A percentile compares a stretch with the other conserved stretches of the same genome.
Conservation (phyloP, 1,140 invertebrate species). For the Paralvinella palmiformis region DNA sequence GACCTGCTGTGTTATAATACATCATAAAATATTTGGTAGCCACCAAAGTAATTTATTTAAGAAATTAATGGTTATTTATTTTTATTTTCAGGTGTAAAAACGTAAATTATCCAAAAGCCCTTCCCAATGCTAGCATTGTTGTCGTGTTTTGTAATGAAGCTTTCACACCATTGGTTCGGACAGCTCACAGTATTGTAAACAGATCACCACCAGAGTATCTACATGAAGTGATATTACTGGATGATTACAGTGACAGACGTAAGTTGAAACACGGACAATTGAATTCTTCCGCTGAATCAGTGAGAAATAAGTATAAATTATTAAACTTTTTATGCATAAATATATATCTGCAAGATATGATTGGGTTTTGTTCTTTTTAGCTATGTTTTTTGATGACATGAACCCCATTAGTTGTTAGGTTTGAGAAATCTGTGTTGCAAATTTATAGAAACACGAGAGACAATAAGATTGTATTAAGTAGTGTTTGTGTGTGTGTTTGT, state of each 20-base stretch:
- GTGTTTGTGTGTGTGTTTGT: too few relatives aligned
- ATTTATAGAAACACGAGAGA: too few relatives aligned
- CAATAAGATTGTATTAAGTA: too few relatives aligned
- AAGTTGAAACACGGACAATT: neutral
- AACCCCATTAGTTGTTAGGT: too few relatives aligned
- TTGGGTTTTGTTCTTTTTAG: too few relatives aligned
- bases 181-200: conserved; percentile 81
- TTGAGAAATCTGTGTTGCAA: too few relatives aligned
- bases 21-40: neutral
- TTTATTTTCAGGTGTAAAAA: conserved; percentile 8
- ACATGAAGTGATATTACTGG: conserved; percentile 80
- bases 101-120: conserved; percentile 4
- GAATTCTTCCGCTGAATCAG: neutral
- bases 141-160: conserved; percentile 89
- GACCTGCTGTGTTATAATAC: neutral
- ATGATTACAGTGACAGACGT: conserved; percentile 57
- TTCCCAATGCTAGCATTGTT: conserved; percentile 54
- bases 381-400: too few relatives aligned
- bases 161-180: conserved; percentile 73
- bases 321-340: neutral
- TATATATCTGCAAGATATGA: too few relatives aligned
- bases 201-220: conserved; percentile 71
- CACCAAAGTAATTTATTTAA: neutral
- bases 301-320: neutral
- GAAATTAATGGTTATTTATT: conserved; percentile 2